Conservation (phyloP, 2,113 vertebrate species). For the Etia nguti region DNA sequence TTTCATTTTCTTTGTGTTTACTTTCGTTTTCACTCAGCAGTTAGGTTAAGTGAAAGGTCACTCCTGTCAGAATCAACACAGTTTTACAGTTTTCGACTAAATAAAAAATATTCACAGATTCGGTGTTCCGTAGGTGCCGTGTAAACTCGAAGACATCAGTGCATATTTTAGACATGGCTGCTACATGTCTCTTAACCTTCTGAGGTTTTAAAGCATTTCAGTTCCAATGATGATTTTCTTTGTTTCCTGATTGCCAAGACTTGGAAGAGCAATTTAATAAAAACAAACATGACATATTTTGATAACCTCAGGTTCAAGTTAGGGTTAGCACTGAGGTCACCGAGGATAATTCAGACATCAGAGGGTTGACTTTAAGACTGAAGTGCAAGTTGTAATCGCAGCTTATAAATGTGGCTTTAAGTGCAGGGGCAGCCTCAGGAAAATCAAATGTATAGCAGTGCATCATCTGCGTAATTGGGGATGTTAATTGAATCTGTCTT, state of each 20-base stretch:
- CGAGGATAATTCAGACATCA: neutral
- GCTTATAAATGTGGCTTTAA: fast-evolving
- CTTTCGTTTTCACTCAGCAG: neutral
- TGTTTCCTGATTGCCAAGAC: neutral
- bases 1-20: neutral
- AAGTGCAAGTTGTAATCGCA: neutral
- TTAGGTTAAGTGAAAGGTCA: neutral
- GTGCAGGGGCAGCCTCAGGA: neutral
- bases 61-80: fast-evolving
- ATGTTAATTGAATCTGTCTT: neutral
- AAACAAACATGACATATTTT: neutral
- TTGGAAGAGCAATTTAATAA: neutral
- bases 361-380: neutral
- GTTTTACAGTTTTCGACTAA: no score
- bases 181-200: fast-evolving
- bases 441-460: neutral
- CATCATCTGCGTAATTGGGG: neutral
- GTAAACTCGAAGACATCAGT: fast-evolving
- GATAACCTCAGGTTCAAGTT: neutral
- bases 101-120: fast-evolving
- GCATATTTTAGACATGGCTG: neutral
- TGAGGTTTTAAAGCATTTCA: neutral
- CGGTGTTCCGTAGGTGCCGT: neutral
- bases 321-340: neutral
- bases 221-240: neutral